Evolutionary conservation across 2,113 vertebrate genomes (phyloP).

Genomic region (Cromileptes altivelis): DNA sequence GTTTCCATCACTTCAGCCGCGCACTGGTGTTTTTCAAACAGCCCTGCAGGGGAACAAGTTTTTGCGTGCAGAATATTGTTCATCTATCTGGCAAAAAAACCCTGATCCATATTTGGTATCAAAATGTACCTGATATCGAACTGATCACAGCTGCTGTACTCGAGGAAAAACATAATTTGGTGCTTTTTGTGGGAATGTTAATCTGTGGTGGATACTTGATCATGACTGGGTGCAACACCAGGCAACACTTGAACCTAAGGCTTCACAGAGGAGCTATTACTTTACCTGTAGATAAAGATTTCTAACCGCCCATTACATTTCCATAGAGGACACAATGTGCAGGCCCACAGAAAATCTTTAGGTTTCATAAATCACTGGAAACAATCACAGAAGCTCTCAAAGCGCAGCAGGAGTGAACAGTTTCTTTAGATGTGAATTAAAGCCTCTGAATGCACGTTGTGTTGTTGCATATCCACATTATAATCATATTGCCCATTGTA

Average conservation of each 20-base stretch:
- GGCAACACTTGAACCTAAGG: neutral
- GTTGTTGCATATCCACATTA: neutral
- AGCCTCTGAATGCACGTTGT: neutral
- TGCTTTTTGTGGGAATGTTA: neutral
- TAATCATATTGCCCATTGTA: neutral
- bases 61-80: neutral
- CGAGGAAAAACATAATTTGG: neutral
- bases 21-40: neutral
- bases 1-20: constrained; percentile 1
- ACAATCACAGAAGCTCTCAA: constrained; percentile 7
- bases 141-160: neutral
- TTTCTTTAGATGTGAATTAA: neutral
- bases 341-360: neutral
- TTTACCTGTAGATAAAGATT: constrained; percentile 19
- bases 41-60: neutral
- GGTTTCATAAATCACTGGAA: constrained; percentile 19
- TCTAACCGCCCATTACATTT: constrained; percentile 14
- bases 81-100: neutral
- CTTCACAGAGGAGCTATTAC: neutral
- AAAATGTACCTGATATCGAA: neutral
- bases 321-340: constrained; percentile 12
- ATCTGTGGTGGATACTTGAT: constrained; percentile 3
- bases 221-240: neutral
- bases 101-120: neutral
- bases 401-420: neutral